Evolutionary conservation across 2,888 invertebrate genomes (phyloP).

Genomic region (Chorisops tibialis): DNA sequence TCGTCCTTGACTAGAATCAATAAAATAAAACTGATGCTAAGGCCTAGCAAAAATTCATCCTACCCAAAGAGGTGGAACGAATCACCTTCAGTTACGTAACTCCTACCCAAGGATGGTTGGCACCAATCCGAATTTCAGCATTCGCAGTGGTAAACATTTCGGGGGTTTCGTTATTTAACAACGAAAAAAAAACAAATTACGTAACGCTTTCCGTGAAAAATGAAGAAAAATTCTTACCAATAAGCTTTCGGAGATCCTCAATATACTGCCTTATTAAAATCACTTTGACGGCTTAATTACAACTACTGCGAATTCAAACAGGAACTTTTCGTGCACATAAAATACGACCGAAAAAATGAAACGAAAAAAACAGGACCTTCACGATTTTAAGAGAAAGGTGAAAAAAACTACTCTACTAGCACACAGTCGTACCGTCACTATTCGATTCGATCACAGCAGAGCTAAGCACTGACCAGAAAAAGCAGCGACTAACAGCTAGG

Average conservation of each 20-base stretch:
- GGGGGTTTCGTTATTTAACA: not conserved
- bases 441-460: too few species aligned
- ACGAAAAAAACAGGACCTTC: slow-evolving; percentile 31
- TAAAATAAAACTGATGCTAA: too few species aligned
- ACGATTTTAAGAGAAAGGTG: slow-evolving; percentile 19
- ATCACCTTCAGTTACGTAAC: slow-evolving; percentile 5
- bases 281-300: slow-evolving; percentile 50
- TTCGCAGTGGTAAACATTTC: not conserved
- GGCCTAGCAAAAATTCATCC: too few species aligned
- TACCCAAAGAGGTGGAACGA: not conserved
- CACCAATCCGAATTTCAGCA: slow-evolving; percentile 22
- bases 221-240: slow-evolving; percentile 45
- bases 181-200: slow-evolving; percentile 1
- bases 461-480: slow-evolving; percentile 16
- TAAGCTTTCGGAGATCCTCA: slow-evolving; percentile 54
- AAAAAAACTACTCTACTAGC: slow-evolving; percentile 18
- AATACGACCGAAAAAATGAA: slow-evolving; percentile 9
- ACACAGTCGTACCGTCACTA: not conserved
- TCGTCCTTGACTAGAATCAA: too few species aligned
- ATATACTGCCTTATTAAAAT: slow-evolving; percentile 53
- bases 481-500: slow-evolving; percentile 10
- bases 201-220: slow-evolving; percentile 10
- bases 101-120: slow-evolving; percentile 20
- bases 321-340: slow-evolving; percentile 34
- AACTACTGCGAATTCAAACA: slow-evolving; percentile 31